Base-by-base conservation (phyloP, 1,140 invertebrate genomes). In the Drosophila setifemur region DNA sequence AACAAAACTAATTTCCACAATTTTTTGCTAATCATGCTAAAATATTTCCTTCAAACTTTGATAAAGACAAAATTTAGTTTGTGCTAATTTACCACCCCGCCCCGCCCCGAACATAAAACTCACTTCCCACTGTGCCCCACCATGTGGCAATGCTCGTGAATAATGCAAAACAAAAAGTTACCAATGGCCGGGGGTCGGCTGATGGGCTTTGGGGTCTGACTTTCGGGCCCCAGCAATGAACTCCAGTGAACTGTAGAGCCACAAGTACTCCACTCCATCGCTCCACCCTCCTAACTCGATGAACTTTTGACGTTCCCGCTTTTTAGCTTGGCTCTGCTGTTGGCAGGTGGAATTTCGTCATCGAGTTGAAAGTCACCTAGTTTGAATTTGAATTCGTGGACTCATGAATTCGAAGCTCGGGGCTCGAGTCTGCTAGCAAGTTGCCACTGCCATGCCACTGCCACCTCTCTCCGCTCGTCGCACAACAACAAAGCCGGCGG, bases 401-500 rank as follows among this genome's bases (percentile, higher is more conserved):
- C 12, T n/a, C n/a, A n/a, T n/a, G n/a, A n/a, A 37, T 44, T n/a
- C 11, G 21, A 7, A 5, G 25, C 23, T 47, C 52, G 23, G 50
- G 47, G 8, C 9, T 33, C 11, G 60, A 58, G 44, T 42, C 60
- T 37, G 47, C 37, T 6, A 25, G 33, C n/a, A n/a, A n/a, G n/a
- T n/a, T n/a, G n/a, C n/a, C n/a, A n/a, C n/a, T n/a, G n/a, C n/a
- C n/a, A n/a, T n/a, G n/a, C n/a, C n/a, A n/a, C n/a, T n/a, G n/a
- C n/a, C n/a, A n/a, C 52, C 49, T 25, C 31, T 18, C 43, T 11
- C 57, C 16, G 37, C 37, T 26, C 14, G 47, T 29, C 53, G 52
- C 43, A 67, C 57, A 76, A 39, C 54, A 83, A 73, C 73, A 83
- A 83, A 70, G 67, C 69, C 73, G 58, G 25, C 78, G 78, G 78